Evolutionary conservation across 2,797 vertebrate species (phyloP), one percentile per base, ranked within the genome.

Genomic region (Acanthurus tractus): DNA sequence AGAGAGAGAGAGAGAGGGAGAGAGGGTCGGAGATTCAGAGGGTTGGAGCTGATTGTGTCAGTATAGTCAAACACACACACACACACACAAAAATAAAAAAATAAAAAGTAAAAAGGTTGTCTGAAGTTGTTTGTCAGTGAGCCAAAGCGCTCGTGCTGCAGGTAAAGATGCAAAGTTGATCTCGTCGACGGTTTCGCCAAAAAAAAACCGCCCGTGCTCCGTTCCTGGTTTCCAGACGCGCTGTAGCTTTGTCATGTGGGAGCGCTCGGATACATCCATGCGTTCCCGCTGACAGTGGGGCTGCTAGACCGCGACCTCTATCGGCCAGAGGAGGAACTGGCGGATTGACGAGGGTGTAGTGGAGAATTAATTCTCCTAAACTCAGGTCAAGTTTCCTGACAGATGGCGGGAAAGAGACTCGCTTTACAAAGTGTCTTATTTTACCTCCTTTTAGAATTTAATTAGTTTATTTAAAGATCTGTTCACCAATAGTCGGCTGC

Each of bases 301-400:
- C 90, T 86, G 92, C 91, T 86, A 64, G 65, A 70, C 93, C 90
- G 94, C 95, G 95, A 94, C 96, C 94, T 94, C 95, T 95, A 92
- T 85, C 79, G 96, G 87, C 42, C 84, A 88, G 63, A 83, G 75
- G 50, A 49, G 84, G 90, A 86, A 79, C 54, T 14, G 54, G 46
- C 12, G 63, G 56, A 34, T 46, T 45, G 40, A 62, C 25, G 20
- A 42, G 63, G 29, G 53, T 36, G 12, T 34, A 34, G 46, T 49
- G 70, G 61, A 20, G 36, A 34, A 44, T 40, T 67, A 70, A 2
- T 49, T 15, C 53, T 61, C 11, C 42, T 12, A 67, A 65, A 50
- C 62, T 29, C 23, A 38, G 63, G 65, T 81, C 68, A 63, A 29
- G 67, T 34, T 49, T 61, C 42, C 54, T 8, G 12, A 55, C 18